Percentiles rank a stretch among this genome's conserved stretches.
Evolutionary conservation across 2,888 invertebrate genomes (phyloP).

Genomic region (Tetragnatha montana): DNA sequence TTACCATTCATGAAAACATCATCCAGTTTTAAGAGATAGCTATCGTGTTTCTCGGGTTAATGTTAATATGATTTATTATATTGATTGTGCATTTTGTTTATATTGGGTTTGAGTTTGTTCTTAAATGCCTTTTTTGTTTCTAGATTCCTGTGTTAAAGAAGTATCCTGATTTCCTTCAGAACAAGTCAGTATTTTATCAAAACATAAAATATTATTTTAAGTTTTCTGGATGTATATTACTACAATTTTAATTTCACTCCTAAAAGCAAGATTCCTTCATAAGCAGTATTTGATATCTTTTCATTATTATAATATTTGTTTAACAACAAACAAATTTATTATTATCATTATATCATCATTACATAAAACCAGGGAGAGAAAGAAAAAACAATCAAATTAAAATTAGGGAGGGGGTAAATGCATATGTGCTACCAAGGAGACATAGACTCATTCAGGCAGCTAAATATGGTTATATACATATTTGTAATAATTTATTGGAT

Average conservation of each 20-base stretch:
- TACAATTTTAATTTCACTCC: neutral
- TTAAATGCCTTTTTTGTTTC: constrained; percentile 2
- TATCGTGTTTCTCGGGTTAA: neutral
- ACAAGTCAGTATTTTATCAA: constrained; percentile 14
- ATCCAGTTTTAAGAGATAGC: neutral
- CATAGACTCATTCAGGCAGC: no score
- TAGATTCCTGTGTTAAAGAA: constrained; percentile 50
- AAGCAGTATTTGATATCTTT: neutral
- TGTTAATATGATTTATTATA: neutral
- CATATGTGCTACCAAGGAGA: no score
- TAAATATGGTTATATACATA: no score
- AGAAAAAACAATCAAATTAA: no score
- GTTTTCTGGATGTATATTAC: neutral
- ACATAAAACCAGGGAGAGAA: no score
- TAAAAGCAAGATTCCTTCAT: neutral
- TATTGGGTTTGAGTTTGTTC: no score
- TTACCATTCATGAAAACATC: no score
- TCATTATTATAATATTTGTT: neutral
- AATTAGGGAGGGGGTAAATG: no score
- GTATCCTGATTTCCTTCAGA: constrained; percentile 28
- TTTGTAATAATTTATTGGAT: no score
- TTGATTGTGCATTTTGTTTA: neutral
- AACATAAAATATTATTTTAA: neutral
- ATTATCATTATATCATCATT: no score
- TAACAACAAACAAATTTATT: no score